Conservation (phyloP, 2,888 invertebrate genomes). For the Pseudococcus longispinus region DNA sequence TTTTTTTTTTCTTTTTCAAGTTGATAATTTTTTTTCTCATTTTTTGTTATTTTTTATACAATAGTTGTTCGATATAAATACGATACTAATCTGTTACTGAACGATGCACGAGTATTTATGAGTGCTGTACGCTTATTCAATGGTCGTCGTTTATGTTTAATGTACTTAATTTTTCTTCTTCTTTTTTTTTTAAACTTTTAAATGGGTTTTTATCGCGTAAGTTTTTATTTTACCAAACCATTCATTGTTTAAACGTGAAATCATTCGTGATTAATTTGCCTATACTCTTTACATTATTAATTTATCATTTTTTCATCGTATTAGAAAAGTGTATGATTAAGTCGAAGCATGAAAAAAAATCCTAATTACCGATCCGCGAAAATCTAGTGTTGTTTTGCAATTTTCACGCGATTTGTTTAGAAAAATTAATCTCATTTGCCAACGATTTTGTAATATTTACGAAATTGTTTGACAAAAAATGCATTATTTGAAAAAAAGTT, state of each 20-base stretch:
- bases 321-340: too few species aligned
- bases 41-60: background rate
- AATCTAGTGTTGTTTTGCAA: too few species aligned
- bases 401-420: too few species aligned
- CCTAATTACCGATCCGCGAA: too few species aligned
- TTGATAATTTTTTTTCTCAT: background rate
- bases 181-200: background rate
- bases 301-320: too few species aligned
- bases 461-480: too few species aligned
- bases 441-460: too few species aligned
- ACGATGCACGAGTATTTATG: background rate
- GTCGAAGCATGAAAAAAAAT: too few species aligned
- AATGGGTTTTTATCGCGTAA: background rate
- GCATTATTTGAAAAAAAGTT: background rate
- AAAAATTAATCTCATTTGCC: too few species aligned
- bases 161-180: constrained; percentile 5
- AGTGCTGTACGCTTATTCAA: background rate
- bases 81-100: background rate
- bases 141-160: background rate
- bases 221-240: background rate
- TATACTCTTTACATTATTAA: background rate
- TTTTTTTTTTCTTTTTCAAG: background rate
- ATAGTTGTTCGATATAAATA: background rate
- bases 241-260: background rate
- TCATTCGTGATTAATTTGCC: background rate